A percentile compares a stretch with the other conserved stretches of the same genome.
Evolutionary conservation across 1,140 invertebrate genomes (phyloP).

Genomic region (Trichoplusia ni): DNA sequence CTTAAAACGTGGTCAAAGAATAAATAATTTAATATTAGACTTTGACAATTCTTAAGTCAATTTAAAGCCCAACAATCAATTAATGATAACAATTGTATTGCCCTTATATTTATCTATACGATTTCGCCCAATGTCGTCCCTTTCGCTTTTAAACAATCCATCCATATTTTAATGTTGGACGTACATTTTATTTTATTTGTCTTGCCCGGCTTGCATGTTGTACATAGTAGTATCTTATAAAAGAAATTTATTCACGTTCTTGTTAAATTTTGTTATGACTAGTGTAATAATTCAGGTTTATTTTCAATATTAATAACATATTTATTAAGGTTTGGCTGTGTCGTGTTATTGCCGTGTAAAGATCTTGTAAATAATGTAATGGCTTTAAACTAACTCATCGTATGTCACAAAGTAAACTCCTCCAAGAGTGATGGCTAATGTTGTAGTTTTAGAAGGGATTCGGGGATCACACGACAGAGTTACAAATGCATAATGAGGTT

Average conservation of each 20-base stretch:
- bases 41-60: slow-evolving; percentile 51
- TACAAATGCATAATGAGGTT: slow-evolving; percentile 31
- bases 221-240: slow-evolving; percentile 71
- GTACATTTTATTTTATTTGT: slow-evolving; percentile 65
- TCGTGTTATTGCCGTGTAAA: slow-evolving; percentile 45
- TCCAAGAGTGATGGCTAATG: slow-evolving; percentile 34
- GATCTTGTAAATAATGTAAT: slow-evolving; percentile 55
- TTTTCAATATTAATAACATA: slow-evolving; percentile 53
- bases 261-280: slow-evolving; percentile 76
- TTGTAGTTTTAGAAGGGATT: slow-evolving; percentile 43
- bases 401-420: slow-evolving; percentile 61
- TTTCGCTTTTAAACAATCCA: slow-evolving; percentile 68
- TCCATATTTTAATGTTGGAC: slow-evolving; percentile 71
- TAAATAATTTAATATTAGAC: slow-evolving; percentile 31
- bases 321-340: slow-evolving; percentile 38
- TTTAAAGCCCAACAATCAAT: slow-evolving; percentile 53
- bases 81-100: slow-evolving; percentile 49
- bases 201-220: slow-evolving; percentile 77
- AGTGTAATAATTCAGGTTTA: slow-evolving; percentile 58
- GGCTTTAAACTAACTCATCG: slow-evolving; percentile 52
- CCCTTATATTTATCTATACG: slow-evolving; percentile 39
- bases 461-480: slow-evolving; percentile 41
- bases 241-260: slow-evolving; percentile 67
- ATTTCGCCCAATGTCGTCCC: slow-evolving; percentile 57
- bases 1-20: slow-evolving; percentile 34